Evolutionary conservation across 2,113 vertebrate genomes (phyloP).

Genomic region (Centropristis striata): DNA sequence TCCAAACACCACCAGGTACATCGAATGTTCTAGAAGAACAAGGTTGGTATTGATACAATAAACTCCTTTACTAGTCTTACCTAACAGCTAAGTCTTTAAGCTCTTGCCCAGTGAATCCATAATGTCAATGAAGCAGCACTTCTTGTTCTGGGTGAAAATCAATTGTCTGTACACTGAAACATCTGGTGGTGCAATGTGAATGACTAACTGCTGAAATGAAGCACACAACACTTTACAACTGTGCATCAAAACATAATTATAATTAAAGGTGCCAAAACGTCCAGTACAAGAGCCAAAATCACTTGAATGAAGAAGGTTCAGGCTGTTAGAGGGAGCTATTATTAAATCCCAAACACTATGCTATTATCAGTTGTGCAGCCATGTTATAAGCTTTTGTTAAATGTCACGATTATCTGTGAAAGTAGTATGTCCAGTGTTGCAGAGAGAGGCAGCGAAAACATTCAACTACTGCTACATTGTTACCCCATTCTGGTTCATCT

Average conservation of each 20-base stretch:
- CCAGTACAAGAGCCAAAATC: background rate
- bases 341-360: conserved; percentile 10
- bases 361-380: background rate
- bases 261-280: conserved; percentile 6
- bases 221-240: conserved; percentile 12
- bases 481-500: conserved; percentile 19
- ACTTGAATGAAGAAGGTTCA: background rate
- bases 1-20: conserved; percentile 15
- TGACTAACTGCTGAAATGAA: background rate
- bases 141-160: conserved; percentile 40
- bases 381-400: conserved; percentile 1
- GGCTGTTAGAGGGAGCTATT: background rate
- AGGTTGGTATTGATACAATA: conserved; percentile 40
- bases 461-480: conserved; percentile 12
- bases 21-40: conserved; percentile 31
- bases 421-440: background rate
- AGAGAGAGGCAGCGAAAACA: conserved; percentile 14
- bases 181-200: background rate
- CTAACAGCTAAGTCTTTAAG: conserved; percentile 40
- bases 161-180: conserved; percentile 32
- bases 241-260: background rate
- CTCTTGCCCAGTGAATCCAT: conserved; percentile 50
- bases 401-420: conserved; percentile 11
- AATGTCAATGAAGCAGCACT: conserved; percentile 43
- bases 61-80: conserved; percentile 33